A percentile compares a stretch with the other conserved stretches of the same genome.
These are phyloP conservation scores for Philopedon plagiatum DNA, from an alignment of 2,888 invertebrate genomes.

Conservation along the genomic window DNA sequence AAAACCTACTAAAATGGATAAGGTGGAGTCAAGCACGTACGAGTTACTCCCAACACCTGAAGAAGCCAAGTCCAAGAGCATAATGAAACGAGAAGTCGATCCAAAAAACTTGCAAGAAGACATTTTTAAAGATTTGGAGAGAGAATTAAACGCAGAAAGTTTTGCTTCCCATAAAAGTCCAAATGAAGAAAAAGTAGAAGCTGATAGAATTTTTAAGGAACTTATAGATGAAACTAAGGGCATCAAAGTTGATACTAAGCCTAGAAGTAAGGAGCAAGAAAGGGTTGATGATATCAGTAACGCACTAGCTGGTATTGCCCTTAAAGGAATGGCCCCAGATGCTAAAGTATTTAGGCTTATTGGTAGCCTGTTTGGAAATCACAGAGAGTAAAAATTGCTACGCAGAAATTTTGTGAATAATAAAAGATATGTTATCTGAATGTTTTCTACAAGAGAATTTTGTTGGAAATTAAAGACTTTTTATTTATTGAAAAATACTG, in stretches of 20 bases:
- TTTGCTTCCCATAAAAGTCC: slow-evolving; percentile 41
- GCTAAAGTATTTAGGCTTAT: slow-evolving; percentile 62
- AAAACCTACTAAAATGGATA: slow-evolving; percentile 40
- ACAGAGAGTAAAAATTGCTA: not conserved
- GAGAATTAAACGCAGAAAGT: slow-evolving; percentile 58
- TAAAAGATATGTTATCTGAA: not conserved
- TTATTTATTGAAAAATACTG: slow-evolving; percentile 24
- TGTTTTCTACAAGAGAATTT: not conserved
- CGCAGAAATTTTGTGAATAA: not conserved
- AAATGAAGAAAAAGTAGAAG: slow-evolving; percentile 60
- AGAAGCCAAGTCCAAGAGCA: slow-evolving; percentile 34
- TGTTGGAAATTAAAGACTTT: slow-evolving; percentile 5
- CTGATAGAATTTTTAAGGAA: slow-evolving; percentile 63
- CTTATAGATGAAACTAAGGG: slow-evolving; percentile 61
- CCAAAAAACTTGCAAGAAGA: slow-evolving; percentile 53
- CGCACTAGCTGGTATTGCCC: slow-evolving; percentile 63
- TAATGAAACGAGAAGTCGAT: slow-evolving; percentile 54
- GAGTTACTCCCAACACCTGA: slow-evolving; percentile 46
- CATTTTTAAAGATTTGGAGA: slow-evolving; percentile 61
- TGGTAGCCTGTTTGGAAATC: slow-evolving; percentile 30
- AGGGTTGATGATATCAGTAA: slow-evolving; percentile 62
- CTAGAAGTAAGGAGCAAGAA: slow-evolving; percentile 58
- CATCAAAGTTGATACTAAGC: slow-evolving; percentile 44
- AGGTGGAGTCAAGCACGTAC: slow-evolving; percentile 46
- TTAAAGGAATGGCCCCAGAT: slow-evolving; percentile 63